Conservation (phyloP, 2,797 vertebrate genomes). For the Characodon lateralis region DNA sequence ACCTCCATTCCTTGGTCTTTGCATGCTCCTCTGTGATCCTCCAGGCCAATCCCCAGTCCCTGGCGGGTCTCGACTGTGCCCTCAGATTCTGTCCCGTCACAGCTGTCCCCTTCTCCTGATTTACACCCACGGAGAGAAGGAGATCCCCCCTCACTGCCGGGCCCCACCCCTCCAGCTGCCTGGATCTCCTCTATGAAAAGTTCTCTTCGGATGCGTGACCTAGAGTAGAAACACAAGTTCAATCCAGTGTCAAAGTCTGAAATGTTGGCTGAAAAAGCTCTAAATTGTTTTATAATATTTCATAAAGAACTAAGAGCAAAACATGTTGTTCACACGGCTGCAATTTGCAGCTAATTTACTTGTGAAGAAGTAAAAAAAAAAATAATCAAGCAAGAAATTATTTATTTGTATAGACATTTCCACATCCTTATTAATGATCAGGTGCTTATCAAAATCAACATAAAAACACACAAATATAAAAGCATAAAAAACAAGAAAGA, state of each 20-base stretch:
- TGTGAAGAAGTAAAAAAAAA: not conserved
- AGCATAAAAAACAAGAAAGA: no score
- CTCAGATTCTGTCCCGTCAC: constrained; percentile 92
- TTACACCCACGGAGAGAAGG: constrained; percentile 89
- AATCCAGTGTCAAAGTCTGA: constrained; percentile 14
- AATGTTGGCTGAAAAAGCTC: not conserved
- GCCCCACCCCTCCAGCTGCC: constrained; percentile 85
- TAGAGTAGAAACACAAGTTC: constrained; percentile 55
- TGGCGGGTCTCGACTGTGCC: constrained; percentile 86
- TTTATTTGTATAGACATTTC: no score
- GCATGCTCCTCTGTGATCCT: constrained; percentile 87
- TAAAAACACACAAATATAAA: no score
- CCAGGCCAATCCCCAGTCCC: constrained; percentile 86
- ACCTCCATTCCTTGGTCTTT: constrained; percentile 87
- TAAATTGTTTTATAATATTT: not conserved
- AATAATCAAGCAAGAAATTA: not conserved
- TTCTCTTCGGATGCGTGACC: constrained; percentile 97
- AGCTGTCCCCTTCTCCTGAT: constrained; percentile 95
- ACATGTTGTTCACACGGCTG: not conserved
- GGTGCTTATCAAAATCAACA: no score
- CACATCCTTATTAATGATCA: no score
- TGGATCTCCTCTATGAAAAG: constrained; percentile 99
- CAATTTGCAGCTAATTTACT: not conserved
- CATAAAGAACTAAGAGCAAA: not conserved
- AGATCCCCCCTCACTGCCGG: constrained; percentile 92